A percentile compares a stretch with the other conserved stretches of the same genome.
These are phyloP conservation scores for Folsomia candida DNA, from an alignment of 2,888 invertebrate species.

Conservation along the genomic window DNA sequence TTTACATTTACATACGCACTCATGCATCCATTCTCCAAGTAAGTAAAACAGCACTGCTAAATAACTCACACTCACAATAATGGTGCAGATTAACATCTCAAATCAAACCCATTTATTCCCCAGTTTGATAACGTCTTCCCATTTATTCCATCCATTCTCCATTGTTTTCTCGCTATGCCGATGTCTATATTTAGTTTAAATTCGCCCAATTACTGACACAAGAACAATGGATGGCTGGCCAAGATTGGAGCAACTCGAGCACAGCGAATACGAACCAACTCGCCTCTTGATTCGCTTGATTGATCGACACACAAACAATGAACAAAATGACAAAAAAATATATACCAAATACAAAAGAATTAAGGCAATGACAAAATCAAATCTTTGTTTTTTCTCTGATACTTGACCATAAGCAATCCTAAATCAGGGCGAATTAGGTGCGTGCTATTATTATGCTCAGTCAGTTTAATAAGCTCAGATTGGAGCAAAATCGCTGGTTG, in stretches of 20 bases:
- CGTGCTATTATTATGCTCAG: too few species aligned
- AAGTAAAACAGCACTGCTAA: too few species aligned
- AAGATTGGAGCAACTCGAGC: neutral
- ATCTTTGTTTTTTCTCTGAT: neutral
- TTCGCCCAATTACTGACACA: neutral
- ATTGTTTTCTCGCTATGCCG: neutral
- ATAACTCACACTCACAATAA: too few species aligned
- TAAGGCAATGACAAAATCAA: neutral
- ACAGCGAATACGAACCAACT: neutral
- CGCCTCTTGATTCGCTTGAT: neutral
- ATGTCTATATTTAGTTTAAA: neutral
- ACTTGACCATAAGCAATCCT: neutral
- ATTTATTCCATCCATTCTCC: too few species aligned
- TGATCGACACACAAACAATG: neutral
- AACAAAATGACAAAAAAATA: neutral
- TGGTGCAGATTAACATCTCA: too few species aligned
- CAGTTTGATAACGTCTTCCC: neutral
- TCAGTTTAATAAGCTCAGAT: too few species aligned
- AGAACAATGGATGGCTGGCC: neutral
- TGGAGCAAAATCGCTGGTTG: too few species aligned
- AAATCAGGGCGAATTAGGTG: neutral
- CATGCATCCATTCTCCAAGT: too few species aligned
- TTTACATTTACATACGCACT: too few species aligned
- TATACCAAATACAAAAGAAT: neutral
- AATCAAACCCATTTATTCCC: too few species aligned